A percentile compares a stretch with the other conserved stretches of the same genome.
Conservation (phyloP, 1,140 invertebrate species). For the Drosophila serrata region DNA sequence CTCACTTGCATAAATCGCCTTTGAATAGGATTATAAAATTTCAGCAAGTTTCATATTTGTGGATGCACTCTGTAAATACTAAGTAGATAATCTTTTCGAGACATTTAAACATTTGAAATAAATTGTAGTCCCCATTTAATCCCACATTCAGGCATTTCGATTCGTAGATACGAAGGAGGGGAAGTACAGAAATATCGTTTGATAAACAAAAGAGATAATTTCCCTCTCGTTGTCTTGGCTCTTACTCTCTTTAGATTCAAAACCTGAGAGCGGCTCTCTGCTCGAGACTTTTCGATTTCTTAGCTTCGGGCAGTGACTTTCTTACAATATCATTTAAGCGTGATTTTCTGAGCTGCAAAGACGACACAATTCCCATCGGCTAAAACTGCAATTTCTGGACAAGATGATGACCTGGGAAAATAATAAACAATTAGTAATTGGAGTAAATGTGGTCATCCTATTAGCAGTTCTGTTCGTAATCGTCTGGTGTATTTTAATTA, state of each 20-base stretch:
- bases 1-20: background rate
- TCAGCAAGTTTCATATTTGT: background rate
- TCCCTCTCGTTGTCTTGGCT: background rate
- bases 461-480: background rate
- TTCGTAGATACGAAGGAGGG: background rate
- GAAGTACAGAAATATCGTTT: background rate
- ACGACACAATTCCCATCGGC: background rate
- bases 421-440: slow-evolving; percentile 7
- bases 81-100: background rate
- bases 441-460: background rate
- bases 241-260: background rate
- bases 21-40: background rate
- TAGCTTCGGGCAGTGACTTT: background rate
- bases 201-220: background rate
- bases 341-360: background rate
- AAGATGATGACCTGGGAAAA: slow-evolving; percentile 23
- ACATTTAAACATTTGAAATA: background rate
- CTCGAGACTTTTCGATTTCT: background rate
- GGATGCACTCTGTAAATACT: background rate
- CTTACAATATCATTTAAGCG: background rate
- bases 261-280: background rate
- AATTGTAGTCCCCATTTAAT: background rate
- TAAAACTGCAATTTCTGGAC: background rate
- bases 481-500: background rate
- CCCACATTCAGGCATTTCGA: background rate